phyloP scores from a whole-genome alignment of 2,113 vertebrate genomes.

The Nettapus auritus region DNA sequence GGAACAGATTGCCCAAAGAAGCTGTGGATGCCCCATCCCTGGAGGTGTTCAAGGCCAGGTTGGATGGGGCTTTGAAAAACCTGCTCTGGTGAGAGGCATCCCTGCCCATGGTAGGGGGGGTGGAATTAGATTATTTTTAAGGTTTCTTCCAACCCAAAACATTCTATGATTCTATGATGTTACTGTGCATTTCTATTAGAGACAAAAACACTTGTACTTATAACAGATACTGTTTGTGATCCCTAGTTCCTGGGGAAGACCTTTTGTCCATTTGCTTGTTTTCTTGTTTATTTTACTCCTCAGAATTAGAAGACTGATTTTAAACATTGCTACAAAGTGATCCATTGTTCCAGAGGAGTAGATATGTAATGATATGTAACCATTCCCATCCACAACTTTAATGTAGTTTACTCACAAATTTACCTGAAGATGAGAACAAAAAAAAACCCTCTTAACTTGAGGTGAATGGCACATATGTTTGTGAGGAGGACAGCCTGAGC shows the following conservation, averaged over 20 bases:
- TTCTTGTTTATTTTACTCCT: background rate
- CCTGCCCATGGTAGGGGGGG: too few species aligned
- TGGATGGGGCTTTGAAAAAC: too few species aligned
- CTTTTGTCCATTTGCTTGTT: background rate
- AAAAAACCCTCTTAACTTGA: background rate
- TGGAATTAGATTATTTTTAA: too few species aligned
- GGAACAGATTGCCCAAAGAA: too few species aligned
- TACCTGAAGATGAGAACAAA: background rate
- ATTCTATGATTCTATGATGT: background rate
- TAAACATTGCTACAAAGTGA: background rate
- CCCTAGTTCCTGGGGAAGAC: background rate
- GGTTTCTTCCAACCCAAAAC: too few species aligned
- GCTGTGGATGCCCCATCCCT: too few species aligned
- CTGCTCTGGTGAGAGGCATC: too few species aligned
- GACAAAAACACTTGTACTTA: background rate
- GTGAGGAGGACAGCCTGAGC: background rate
- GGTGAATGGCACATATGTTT: fast-evolving
- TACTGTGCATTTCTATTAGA: background rate
- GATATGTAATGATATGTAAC: background rate
- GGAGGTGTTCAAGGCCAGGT: too few species aligned
- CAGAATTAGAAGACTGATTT: background rate
- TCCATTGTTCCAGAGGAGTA: background rate
- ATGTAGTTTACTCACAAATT: background rate
- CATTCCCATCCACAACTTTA: background rate
- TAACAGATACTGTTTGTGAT: background rate